Conservation (phyloP, 2,797 vertebrate genomes). For the Clarias platycephalus region DNA sequence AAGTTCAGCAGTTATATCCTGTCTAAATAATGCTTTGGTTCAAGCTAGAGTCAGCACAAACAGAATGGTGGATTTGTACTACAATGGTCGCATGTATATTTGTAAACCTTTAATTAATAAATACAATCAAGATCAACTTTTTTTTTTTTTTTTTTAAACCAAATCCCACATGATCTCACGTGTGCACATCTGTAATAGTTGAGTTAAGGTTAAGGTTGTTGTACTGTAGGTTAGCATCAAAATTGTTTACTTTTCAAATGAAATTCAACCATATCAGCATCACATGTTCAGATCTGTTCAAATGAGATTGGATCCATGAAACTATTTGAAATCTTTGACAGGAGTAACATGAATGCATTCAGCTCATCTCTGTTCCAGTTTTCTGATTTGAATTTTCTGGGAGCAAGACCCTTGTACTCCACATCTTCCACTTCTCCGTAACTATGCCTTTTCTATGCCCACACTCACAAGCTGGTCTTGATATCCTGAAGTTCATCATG, state of each 20-base stretch:
- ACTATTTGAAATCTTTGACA: not conserved
- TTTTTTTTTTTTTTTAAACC: not conserved
- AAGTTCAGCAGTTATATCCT: not conserved
- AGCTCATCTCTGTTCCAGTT: not conserved
- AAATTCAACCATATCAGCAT: not conserved
- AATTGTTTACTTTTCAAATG: not conserved
- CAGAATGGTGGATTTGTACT: not conserved
- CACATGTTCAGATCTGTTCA: conserved; percentile 5
- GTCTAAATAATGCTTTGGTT: not conserved
- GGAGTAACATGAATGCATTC: not conserved
- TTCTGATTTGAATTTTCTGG: not conserved
- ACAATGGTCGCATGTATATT: not conserved
- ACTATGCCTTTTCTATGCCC: not conserved
- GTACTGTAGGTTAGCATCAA: not conserved
- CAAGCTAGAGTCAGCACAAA: not conserved
- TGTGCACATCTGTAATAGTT: not conserved
- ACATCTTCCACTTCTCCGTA: not conserved
- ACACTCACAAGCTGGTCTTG: not conserved
- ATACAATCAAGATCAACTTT: not conserved
- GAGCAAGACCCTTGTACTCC: not conserved
- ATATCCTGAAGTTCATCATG: not conserved
- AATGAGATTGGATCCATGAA: not conserved
- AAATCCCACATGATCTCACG: not conserved
- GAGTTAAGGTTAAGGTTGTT: not conserved
- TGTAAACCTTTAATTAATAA: not conserved